These are phyloP conservation scores for Drepana falcataria DNA, from an alignment of 2,888 invertebrate species.

Conservation along the genomic window DNA sequence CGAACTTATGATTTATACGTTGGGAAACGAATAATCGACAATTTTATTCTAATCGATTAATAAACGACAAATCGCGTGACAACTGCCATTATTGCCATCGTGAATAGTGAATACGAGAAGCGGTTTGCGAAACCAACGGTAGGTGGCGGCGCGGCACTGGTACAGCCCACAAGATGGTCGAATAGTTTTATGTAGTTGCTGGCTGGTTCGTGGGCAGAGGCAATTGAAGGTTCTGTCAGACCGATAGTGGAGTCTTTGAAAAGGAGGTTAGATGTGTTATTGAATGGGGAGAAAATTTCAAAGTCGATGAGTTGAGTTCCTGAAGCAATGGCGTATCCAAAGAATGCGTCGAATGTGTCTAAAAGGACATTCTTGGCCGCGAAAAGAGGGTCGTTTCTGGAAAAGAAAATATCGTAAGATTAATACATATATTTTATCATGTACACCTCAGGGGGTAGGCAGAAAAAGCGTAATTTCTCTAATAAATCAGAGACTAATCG, in stretches of 20 bases:
- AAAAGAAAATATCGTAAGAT: constrained; percentile 11
- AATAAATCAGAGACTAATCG: too few species aligned
- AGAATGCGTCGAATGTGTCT: constrained; percentile 66
- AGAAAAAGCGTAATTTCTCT: too few species aligned
- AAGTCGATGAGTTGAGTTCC: constrained; percentile 60
- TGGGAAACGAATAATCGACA: not conserved
- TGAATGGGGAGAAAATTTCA: constrained; percentile 79
- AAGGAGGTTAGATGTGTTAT: constrained; percentile 71
- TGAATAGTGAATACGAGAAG: constrained; percentile 40
- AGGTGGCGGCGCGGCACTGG: constrained; percentile 31
- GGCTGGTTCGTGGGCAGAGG: constrained; percentile 53
- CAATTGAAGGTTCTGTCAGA: constrained; percentile 59
- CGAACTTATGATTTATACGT: not conserved
- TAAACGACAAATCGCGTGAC: constrained; percentile 36
- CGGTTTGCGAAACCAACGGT: constrained; percentile 28
- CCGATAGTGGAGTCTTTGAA: constrained; percentile 82
- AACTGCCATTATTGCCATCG: constrained; percentile 36
- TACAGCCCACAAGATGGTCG: constrained; percentile 57
- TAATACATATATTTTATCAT: not conserved
- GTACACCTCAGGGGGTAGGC: not conserved
- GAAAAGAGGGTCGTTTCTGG: constrained; percentile 49
- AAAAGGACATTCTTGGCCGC: constrained; percentile 57
- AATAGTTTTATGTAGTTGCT: constrained; percentile 79
- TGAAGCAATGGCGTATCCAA: constrained; percentile 65
- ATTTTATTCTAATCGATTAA: constrained; percentile 15